Percentiles rank a stretch among this genome's conserved stretches.
phyloP scores from a whole-genome alignment of 2,888 invertebrate species.

The Eupithecia exiguata region DNA sequence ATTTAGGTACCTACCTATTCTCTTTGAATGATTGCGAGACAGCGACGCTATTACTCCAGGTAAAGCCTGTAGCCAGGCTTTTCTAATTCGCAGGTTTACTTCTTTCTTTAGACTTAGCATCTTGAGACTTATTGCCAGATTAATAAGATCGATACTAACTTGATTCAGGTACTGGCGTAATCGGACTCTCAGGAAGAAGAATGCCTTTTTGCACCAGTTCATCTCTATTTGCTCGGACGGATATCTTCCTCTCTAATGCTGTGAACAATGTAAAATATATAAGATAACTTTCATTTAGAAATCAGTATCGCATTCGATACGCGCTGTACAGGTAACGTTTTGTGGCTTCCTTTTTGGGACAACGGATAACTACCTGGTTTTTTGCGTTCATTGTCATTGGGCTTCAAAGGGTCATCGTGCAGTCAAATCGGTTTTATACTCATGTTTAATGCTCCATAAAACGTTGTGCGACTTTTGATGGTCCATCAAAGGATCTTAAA shows the following conservation, averaged over 20 bases:
- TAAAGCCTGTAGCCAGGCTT: not conserved
- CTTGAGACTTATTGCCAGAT: not conserved
- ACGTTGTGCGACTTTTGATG: not conserved
- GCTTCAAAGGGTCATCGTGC: conserved; percentile 16
- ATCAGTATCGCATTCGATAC: conserved; percentile 14
- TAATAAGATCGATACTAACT: conserved; percentile 79
- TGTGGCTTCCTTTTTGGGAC: conserved; percentile 25
- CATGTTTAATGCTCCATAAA: conserved; percentile 2
- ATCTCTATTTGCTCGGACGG: conserved; percentile 98
- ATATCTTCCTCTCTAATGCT: conserved; percentile 99
- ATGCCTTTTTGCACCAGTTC: conserved; percentile 98
- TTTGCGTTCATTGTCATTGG: conserved; percentile 21
- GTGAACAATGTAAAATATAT: conserved; percentile 45
- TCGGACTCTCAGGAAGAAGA: conserved; percentile 93
- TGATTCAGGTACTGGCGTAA: conserved; percentile 92
- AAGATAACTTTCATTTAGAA: conserved; percentile 3
- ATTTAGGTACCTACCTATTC: not conserved
- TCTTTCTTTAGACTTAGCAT: not conserved
- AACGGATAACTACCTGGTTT: conserved; percentile 33
- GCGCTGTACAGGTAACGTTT: conserved; percentile 26
- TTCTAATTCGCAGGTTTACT: not conserved
- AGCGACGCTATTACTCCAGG: not conserved
- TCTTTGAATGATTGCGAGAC: not conserved
- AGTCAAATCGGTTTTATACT: conserved; percentile 3
- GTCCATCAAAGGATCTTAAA: not conserved